Percentiles rank a stretch among this genome's conserved stretches.
phyloP scores from a whole-genome alignment of 1,140 invertebrate genomes.

The Drosophila saltans region DNA sequence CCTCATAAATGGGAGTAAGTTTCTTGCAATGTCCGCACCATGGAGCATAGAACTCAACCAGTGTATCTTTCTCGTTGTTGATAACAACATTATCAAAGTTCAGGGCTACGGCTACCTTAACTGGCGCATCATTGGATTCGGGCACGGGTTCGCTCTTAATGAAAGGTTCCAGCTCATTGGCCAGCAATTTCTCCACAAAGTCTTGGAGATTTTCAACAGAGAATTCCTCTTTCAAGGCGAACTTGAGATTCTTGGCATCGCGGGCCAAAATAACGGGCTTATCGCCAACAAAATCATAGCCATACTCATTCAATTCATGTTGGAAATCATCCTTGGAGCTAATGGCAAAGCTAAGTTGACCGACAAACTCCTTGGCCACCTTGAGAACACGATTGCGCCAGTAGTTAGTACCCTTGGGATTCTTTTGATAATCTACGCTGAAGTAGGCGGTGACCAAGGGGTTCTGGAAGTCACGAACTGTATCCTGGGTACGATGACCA shows the following conservation, averaged over 20 bases:
- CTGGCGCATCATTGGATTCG: conserved; percentile 91
- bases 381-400: conserved; percentile 99
- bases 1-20: conserved; percentile 96
- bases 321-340: conserved; percentile 96
- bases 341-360: conserved; percentile 93
- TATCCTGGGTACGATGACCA: conserved; percentile 94
- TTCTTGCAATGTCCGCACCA: conserved; percentile 99
- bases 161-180: conserved; percentile 94
- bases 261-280: conserved; percentile 95
- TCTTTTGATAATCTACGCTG: conserved; percentile 97
- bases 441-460: conserved; percentile 97
- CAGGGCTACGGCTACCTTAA: conserved; percentile 97
- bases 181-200: conserved; percentile 95
- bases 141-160: conserved; percentile 98
- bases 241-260: conserved; percentile 94
- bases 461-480: conserved; percentile 92
- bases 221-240: conserved; percentile 95
- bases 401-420: conserved; percentile 99
- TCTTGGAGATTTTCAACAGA: conserved; percentile 93
- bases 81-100: conserved; percentile 98
- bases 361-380: conserved; percentile 93
- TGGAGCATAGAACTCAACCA: conserved; percentile 99
- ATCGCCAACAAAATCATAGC: conserved; percentile 94
- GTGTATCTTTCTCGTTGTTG: conserved; percentile 95
- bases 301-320: conserved; percentile 96